Evolutionary conservation across 2,113 vertebrate species (phyloP), one percentile per base, ranked within the genome.

Genomic region (Oncorhynchus tshawytscha): DNA sequence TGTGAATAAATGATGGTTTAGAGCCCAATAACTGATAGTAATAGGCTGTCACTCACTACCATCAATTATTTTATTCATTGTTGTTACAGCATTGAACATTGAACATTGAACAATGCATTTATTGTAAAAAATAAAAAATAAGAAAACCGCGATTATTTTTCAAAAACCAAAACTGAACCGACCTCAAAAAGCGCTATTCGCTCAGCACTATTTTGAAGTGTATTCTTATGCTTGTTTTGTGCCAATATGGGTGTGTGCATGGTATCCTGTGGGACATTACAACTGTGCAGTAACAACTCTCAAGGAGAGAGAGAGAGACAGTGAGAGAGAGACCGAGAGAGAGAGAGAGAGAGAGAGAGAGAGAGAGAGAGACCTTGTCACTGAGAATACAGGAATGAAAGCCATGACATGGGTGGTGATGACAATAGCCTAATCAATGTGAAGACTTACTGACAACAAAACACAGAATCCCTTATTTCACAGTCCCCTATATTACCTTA

Each of bases 351-450:
- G 22, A 29, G 27, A 24, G 12, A 29, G 49, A 34, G 48, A 62
- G 45, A 1, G 9, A 39, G 49, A 39, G 11, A 78, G 24, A 68
- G 39, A 71, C 86, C 87, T 83, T 79, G 62, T 85, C 87, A 89
- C 89, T 90, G 88, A 88, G 62, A 57, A 73, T 76, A 82, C 81
- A 87, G 91, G 89, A 89, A 82, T 22, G 86, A 87, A 92, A 91
- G 91, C 91, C 91, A 90, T 92, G 83, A 78, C 8, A 45, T 45
- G 39, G 9, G 39, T 45, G 8, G 11, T 45, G 39, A 20, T 57
- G 54, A 57, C 13, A 57, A 57, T 20, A 57, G 4, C 59, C 59
- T 22, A 9, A 22, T 24, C 16, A 54, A 16, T 54, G 51, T 54
- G 51, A 54, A 18, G 16, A 54, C 51, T 54, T 18, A 54, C 16